Base-by-base conservation (phyloP, 2,797 vertebrate species). In the Botia almorhae region DNA sequence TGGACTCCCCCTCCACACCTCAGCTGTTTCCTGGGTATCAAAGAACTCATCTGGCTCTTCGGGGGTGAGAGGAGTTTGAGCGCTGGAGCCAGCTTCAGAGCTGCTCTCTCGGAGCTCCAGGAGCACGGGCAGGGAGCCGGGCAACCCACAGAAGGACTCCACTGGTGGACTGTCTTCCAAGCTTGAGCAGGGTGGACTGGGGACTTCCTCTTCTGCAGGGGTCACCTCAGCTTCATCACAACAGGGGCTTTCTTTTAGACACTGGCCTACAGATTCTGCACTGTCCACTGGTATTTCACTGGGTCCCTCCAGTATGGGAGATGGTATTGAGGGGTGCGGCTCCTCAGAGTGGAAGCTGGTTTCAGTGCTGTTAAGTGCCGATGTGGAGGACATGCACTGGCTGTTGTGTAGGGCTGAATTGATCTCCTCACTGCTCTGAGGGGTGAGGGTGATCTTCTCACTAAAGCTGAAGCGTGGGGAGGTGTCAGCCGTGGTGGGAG, bases 401-500 rank as follows among this genome's bases (percentile, higher is more conserved):
- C 78, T 13, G 50, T 82, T 36, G 79, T 85, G 91, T 4, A 90
- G 90, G 17, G 85, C 85, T 33, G 89, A 89, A 80, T 91, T 93
- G 3, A 87, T 89, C 80, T 96, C 96, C 90, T 97, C 96, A 0
- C 91, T 94, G 92, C 92, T 91, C 36, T 94, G 94, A 33, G 95
- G 92, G 16, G 93, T 96, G 70, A 93, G 83, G 1, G 94, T 90
- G 16, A 93, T 87, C 85, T 96, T 97, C 74, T 97, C 96, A 17
- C 91, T 92, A 89, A 98, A 98, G 93, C 93, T 95, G 93, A 99
- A 99, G 77, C 91, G 95, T 21, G 95, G 89, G 1, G 94, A 96
- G 17, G 93, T 95, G 89, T 98, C 96, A 2, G 93, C 90, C 2
- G 95, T 92, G 50, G 95, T 96, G 73, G 97, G 97, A 16, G 98